Evolutionary conservation across 2,113 vertebrate species (phyloP), one percentile per base, ranked within the genome.

Genomic region (Amphiprion ocellaris): DNA sequence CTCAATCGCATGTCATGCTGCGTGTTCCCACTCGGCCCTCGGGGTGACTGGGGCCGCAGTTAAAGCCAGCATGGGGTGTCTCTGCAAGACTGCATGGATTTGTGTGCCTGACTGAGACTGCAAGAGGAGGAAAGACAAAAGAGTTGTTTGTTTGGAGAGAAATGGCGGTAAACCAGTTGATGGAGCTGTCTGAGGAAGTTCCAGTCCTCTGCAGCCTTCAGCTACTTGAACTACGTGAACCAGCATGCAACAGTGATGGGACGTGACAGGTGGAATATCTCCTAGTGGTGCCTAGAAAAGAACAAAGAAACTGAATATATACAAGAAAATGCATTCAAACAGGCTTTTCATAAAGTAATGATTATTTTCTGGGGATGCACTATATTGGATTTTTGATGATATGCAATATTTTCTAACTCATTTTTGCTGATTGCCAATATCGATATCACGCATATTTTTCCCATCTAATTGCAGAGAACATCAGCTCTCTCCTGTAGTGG

Each of bases 221-320:
- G 92, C 91, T 61, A 92, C 86, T 88, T 92, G 86, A 91, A 92
- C 90, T 95, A 90, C 91, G 11, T 72, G 46, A 84, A 88, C 60
- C 82, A 93, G 90, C 90, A 83, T 87, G 89, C 86, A 90, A 92
- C 93, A 84, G 84, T 89, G 94, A 95, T 92, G 88, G 91, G 93
- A 93, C 86, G 65, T 91, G 92, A 94, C 94, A 91, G 81, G 81
- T 67, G 77, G 26, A 77, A 60, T 60, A 84, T 89, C 60, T 50
- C 54, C 53, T 8, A 19, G 17, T 59, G 59, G 30, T 58, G 52
- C 59, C 16, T 2, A 3, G 19, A 70, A 69, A 56, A 74, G 26
- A 65, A 44, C 30, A 65, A 50, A 69, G 56, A 63, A 66, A 4
- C 10, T 1, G 10, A 44, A 55, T 72, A 74, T 65, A 53, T 30